Evolutionary conservation across 2,888 invertebrate genomes (phyloP), one percentile per base, ranked within the genome.

Genomic region (Steinernema scapterisci): DNA sequence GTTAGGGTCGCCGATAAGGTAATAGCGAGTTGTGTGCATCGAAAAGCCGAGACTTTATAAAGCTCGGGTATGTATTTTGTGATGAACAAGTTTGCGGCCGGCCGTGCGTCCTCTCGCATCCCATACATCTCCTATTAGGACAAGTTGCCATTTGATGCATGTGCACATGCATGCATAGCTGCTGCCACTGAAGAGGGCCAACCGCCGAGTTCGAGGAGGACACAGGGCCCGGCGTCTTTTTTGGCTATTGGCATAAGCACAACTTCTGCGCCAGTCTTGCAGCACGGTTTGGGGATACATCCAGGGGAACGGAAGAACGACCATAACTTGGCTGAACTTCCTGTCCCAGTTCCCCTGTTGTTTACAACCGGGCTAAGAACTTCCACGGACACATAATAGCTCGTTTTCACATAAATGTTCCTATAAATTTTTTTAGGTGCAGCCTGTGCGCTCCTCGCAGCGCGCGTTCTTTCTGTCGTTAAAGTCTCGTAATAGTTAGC

Each of bases 11-110:
- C 3, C 31, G 63, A 63, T 63, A 63, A 63, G 63, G 27, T 63
- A 63, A 63, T 63, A 63, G 63, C 31, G 31, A 27, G 63, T 63
- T 63, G 63, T 63, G 31, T 63, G 63, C 63, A 31, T 3, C 63
- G 31, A 63, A 63, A 63, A 63, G 31, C 63, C 63, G 31, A n/a
- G n/a, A 38, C 38, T 38, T 38, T 38, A 38, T 38, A 9, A 38
- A 38, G 9, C 9, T 9, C 38, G 9, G 9, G 9, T 38, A 3
- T 3, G 3, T 38, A 6, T 38, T 38, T 6, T 38, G 9, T 6
- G 38, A 38, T 38, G n/a, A n/a, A n/a, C n/a, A 38, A 38, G 38
- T 63, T 31, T 31, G 27, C 63, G 54, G 21, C 23, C 13, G 1
- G 54, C 54, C 16, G n/a, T 54, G 52, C 52, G 19, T 25, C 31